Evolutionary conservation across 1,140 invertebrate species (phyloP), one percentile per base, ranked within the genome.

Genomic region (Papilio xuthus): DNA sequence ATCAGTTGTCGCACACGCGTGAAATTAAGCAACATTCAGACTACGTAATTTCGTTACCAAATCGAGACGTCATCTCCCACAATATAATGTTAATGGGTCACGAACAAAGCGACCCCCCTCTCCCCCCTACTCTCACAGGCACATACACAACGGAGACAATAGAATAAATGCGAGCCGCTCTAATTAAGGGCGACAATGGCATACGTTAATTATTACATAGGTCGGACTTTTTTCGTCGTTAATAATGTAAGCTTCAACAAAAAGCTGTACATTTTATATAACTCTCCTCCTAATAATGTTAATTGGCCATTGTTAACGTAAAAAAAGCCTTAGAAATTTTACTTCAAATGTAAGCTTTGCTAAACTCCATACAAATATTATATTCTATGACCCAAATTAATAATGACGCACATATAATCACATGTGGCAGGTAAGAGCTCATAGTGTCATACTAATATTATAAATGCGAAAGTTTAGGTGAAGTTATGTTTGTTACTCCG

Each of bases 151-250:
- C n/a, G 44, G 72, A 74, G 23, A 74, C 72, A 74, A 74, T 74
- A 74, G 44, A 50, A 74, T 74, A 53, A 74, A 74, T 28, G 72
- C 42, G 72, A 74, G 47, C 72, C 72, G 72, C 72, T 74, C 72
- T 74, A 74, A 74, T 74, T 74, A 74, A 74, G 72, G 72, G 44
- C 72, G 72, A 74, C 72, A 74, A 74, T 74, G 44, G 72, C 23
- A 74, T 50, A 53, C 47, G 72, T 74, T 74, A 74, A 74, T 74
- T 74, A 74, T 74, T 74, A 74, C 72, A 74, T 50, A 32, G 42
- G 72, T 28, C 42, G 44, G 44, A 50, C 20, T 74, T 74, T 74
- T 47, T 74, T 74, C 26, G 8, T 53, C 71, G 23, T 72, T 72
- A 72, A 44, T 72, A 20, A 72, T 72, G 70, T 72, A 72, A 44